Evolutionary conservation across 92 coral and sea anemone genomes (phyloP).

Genomic region (Porites rus): DNA sequence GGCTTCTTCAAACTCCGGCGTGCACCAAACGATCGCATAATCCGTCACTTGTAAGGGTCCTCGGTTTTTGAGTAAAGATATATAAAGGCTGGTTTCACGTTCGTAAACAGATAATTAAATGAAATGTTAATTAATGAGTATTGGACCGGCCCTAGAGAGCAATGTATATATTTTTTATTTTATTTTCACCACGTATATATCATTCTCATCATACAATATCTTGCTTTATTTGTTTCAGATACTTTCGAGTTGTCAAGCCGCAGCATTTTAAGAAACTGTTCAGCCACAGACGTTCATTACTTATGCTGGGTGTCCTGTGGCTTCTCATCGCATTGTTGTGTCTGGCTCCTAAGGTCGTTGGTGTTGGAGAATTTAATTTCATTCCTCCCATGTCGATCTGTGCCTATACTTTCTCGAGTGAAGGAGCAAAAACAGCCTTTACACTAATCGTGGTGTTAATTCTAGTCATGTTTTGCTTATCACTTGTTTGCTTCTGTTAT

Average conservation of each 20-base stretch:
- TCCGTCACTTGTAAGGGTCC: too few relatives aligned
- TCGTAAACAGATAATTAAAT: too few relatives aligned
- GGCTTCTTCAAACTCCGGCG: too few relatives aligned
- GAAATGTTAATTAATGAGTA: too few relatives aligned
- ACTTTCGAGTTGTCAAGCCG: conserved; percentile 45
- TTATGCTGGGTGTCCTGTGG: conserved; percentile 20
- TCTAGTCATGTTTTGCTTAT: conserved; percentile 31
- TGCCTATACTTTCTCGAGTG: conserved; percentile 29
- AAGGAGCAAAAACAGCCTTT: conserved; percentile 19
- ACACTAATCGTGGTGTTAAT: conserved; percentile 24
- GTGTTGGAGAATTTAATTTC: conserved; percentile 14
- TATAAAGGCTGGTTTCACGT: too few relatives aligned
- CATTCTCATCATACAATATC: too few relatives aligned
- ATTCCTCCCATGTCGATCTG: conserved; percentile 20
- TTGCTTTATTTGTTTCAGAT: background rate
- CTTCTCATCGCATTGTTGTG: conserved; percentile 37
- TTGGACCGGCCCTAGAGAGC: too few relatives aligned
- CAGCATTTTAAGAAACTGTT: conserved; percentile 9
- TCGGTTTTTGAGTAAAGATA: too few relatives aligned
- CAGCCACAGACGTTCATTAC: conserved; percentile 11
- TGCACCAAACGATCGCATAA: too few relatives aligned
- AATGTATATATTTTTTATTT: too few relatives aligned
- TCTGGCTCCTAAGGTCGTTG: conserved; percentile 6
- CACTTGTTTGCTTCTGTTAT: conserved; percentile 32
- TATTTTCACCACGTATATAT: too few relatives aligned